Evolutionary conservation across 2,113 vertebrate species (phyloP).

Genomic region (Dendropsophus ebraccatus): DNA sequence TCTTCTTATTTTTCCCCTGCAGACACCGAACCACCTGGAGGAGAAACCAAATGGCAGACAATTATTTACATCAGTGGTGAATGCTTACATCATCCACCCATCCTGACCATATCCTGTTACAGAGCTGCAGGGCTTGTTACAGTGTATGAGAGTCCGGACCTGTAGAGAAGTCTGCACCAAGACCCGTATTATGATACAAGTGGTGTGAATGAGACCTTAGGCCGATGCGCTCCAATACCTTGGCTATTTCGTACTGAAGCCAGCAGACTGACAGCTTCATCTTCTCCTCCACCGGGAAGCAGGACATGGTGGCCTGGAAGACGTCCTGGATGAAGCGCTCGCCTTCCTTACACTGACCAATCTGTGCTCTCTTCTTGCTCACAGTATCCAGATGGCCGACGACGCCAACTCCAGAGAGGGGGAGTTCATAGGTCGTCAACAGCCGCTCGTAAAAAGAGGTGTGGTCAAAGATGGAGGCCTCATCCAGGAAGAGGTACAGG

Average conservation of each 20-base stretch:
- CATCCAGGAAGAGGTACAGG: slow-evolving; percentile 82
- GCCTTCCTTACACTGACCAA: slow-evolving; percentile 82
- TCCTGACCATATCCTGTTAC: background rate
- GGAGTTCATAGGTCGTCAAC: slow-evolving; percentile 72
- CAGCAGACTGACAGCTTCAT: slow-evolving; percentile 77
- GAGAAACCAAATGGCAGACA: too few species aligned
- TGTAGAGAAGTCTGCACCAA: too few species aligned
- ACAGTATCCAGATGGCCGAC: slow-evolving; percentile 81
- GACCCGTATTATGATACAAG: too few species aligned
- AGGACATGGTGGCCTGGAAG: slow-evolving; percentile 75
- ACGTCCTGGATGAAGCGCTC: slow-evolving; percentile 86
- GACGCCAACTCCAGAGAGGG: slow-evolving; percentile 73
- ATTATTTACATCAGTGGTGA: too few species aligned
- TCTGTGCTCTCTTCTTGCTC: slow-evolving; percentile 66
- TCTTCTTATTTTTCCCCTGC: slow-evolving; percentile 80
- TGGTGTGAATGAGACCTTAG: too few species aligned
- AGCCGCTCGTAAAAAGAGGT: slow-evolving; percentile 70
- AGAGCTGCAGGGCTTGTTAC: background rate
- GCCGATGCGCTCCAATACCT: slow-evolving; percentile 73
- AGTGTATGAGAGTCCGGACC: too few species aligned
- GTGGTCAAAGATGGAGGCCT: slow-evolving; percentile 76
- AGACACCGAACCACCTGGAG: slow-evolving; percentile 78
- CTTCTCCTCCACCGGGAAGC: slow-evolving; percentile 76
- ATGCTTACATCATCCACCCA: background rate
- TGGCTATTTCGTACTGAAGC: slow-evolving; percentile 90